Percentiles rank a stretch among this genome's conserved stretches.
Conservation (phyloP, 2,797 vertebrate species). For the Crax fasciolata region DNA sequence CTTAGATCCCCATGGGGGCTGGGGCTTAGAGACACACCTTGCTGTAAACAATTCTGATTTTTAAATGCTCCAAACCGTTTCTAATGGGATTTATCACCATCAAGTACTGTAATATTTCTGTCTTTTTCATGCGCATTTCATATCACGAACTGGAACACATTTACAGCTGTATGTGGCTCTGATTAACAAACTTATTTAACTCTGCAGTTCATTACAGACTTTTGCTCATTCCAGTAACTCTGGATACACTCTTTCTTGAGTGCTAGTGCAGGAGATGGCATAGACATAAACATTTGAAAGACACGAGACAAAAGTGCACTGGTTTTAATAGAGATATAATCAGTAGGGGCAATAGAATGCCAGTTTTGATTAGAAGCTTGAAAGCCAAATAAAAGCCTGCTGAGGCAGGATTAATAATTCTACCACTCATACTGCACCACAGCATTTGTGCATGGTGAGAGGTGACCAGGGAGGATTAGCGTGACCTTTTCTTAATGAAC, state of each 20-base stretch:
- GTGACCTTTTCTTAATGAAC: constrained; percentile 70
- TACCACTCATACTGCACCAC: constrained; percentile 34
- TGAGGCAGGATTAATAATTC: constrained; percentile 65
- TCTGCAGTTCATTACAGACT: not conserved
- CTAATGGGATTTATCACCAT: not conserved
- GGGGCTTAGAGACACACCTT: not conserved
- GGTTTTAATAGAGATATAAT: constrained; percentile 44
- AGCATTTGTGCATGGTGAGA: constrained; percentile 28
- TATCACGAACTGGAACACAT: not conserved
- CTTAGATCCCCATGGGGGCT: not conserved
- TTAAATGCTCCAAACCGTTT: not conserved
- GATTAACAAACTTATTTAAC: not conserved
- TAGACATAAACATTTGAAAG: not conserved
- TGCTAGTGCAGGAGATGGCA: not conserved
- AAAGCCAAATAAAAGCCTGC: constrained; percentile 66
- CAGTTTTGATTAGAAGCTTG: constrained; percentile 68
- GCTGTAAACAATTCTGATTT: not conserved
- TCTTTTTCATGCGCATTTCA: not conserved
- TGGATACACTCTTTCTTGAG: not conserved
- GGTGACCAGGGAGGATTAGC: constrained; percentile 29
- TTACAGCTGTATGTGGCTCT: not conserved
- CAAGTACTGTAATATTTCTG: not conserved
- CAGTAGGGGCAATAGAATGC: constrained; percentile 53
- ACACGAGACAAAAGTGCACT: not conserved
- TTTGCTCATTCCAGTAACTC: not conserved